phyloP scores from a whole-genome alignment of 23 tunicate species.

The Ciona savignyi region DNA sequence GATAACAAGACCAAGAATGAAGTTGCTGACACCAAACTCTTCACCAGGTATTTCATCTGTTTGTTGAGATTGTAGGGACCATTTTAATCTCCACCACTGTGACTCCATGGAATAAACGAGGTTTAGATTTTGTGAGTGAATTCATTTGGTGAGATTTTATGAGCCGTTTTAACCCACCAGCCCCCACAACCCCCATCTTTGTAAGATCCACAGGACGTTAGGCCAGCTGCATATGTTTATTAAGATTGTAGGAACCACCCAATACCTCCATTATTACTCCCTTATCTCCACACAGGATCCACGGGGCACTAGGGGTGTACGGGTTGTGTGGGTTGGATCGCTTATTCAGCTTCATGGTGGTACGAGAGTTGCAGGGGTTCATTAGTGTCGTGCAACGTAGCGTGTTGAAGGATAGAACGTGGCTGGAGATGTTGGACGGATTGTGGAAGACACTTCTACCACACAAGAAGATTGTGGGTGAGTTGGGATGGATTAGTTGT shows the following conservation, averaged over 20 bases:
- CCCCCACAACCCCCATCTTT: no score
- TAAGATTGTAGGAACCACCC: no score
- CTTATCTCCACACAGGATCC: no score
- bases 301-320: constrained; percentile 67
- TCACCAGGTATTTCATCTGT: constrained; percentile 55
- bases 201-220: no score
- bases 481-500: no score
- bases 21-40: constrained; percentile 55
- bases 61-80: neutral
- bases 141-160: neutral
- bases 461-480: constrained; percentile 43
- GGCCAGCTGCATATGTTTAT: no score
- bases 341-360: constrained; percentile 80
- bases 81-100: no score
- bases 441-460: constrained; percentile 41
- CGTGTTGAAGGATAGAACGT: constrained; percentile 41
- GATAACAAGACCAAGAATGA: constrained; percentile 83
- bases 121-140: neutral
- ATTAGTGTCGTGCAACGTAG: constrained; percentile 15
- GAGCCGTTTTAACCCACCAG: neutral
- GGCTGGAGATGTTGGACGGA: constrained; percentile 30
- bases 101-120: no score
- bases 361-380: constrained; percentile 68
- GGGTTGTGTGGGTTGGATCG: constrained; percentile 89
- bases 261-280: no score